Conservation (phyloP, 2,113 vertebrate species). For the Synodontis membranacea region DNA sequence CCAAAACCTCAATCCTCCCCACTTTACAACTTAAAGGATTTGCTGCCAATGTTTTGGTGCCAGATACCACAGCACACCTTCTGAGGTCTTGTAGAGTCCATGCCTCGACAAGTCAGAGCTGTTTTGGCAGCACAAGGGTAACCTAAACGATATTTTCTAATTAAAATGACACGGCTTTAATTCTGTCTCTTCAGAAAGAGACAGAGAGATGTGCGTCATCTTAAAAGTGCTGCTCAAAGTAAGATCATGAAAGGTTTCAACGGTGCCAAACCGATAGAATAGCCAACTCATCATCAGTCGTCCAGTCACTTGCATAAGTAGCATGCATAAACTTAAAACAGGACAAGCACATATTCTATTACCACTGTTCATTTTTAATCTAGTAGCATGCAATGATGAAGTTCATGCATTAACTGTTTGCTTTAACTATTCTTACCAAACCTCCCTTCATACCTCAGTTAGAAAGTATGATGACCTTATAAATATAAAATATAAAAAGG, state of each 20-base stretch:
- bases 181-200: constrained; percentile 32
- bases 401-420: background rate
- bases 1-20: too few relatives aligned
- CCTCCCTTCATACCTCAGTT: background rate
- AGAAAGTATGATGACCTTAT: background rate
- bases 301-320: background rate
- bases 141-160: too few relatives aligned
- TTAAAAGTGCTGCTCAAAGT: constrained; percentile 61
- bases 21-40: too few relatives aligned
- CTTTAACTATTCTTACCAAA: background rate
- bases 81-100: too few relatives aligned
- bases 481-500: too few relatives aligned
- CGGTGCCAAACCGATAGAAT: constrained; percentile 59
- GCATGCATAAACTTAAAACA: background rate
- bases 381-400: background rate
- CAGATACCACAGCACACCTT: too few relatives aligned
- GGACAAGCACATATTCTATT: background rate
- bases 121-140: too few relatives aligned
- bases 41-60: too few relatives aligned
- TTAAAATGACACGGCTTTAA: background rate
- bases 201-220: constrained; percentile 37
- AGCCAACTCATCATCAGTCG: constrained; percentile 43
- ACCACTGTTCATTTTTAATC: background rate
- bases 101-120: too few relatives aligned
- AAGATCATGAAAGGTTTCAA: constrained; percentile 55